Evolutionary conservation across 92 coral and sea anemone species (phyloP).

Genomic region (Blastomussa wellsi): DNA sequence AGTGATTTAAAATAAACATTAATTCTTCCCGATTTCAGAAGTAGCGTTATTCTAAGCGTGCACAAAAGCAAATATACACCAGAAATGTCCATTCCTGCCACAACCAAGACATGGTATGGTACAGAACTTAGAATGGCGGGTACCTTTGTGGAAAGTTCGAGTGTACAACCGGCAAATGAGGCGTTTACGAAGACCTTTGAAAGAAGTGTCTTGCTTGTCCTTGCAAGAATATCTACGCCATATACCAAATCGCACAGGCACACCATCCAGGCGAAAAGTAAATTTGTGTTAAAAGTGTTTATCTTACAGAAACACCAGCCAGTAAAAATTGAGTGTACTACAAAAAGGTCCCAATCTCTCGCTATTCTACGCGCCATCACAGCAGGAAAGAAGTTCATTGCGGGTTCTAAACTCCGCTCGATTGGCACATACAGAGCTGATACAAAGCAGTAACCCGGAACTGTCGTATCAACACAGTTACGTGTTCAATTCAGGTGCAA

Average conservation of each 20-base stretch:
- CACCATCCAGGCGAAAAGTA: constrained; percentile 43
- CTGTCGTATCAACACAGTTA: not conserved
- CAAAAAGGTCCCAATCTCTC: constrained; percentile 40
- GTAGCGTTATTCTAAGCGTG: constrained; percentile 33
- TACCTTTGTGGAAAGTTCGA: not conserved
- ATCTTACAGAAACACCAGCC: constrained; percentile 41
- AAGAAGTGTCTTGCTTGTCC: constrained; percentile 18
- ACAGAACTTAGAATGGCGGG: constrained; percentile 12
- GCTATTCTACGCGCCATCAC: not conserved
- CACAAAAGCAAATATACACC: constrained; percentile 47
- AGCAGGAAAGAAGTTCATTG: not conserved
- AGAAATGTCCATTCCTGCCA: constrained; percentile 39
- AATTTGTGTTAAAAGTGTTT: constrained; percentile 15
- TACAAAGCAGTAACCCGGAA: not conserved
- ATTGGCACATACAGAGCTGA: not conserved
- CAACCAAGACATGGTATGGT: constrained; percentile 53
- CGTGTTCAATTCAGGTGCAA: not conserved
- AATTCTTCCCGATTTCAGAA: constrained; percentile 12
- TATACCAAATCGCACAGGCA: constrained; percentile 56
- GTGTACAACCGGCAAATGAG: not conserved
- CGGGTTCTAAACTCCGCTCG: not conserved
- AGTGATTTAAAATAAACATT: not conserved
- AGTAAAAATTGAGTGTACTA: not conserved
- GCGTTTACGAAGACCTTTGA: not conserved
- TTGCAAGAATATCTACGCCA: constrained; percentile 32